Percentiles rank a stretch among this genome's conserved stretches.
phyloP scores from a whole-genome alignment of 2,113 vertebrate genomes.

The Erythrocebus patas region DNA sequence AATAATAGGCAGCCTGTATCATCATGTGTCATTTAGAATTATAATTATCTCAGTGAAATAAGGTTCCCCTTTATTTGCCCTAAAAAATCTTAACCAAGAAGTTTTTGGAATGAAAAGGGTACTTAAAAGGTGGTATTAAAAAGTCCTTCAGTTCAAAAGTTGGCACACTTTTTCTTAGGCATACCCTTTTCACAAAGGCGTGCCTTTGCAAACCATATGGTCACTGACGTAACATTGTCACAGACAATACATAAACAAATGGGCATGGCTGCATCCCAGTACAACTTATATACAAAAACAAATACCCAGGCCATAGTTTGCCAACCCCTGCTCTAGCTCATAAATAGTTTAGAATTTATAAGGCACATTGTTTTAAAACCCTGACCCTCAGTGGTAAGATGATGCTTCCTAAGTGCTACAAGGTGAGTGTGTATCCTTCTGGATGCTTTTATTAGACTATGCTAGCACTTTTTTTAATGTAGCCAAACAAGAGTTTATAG shows the following conservation, averaged over 20 bases:
- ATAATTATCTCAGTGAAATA: neutral
- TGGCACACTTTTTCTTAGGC: neutral
- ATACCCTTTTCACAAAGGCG: neutral
- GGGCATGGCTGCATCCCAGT: neutral
- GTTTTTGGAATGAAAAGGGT: neutral
- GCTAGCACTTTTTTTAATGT: neutral
- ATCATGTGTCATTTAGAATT: slow-evolving; percentile 1
- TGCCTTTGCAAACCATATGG: neutral
- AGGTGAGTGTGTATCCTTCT: neutral
- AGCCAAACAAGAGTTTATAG: neutral
- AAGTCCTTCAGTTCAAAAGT: neutral
- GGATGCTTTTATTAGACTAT: neutral
- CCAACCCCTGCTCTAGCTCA: neutral
- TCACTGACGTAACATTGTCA: neutral
- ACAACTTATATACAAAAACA: neutral
- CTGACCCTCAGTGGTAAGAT: neutral
- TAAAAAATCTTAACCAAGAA: neutral
- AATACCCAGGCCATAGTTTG: neutral
- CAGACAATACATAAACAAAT: neutral
- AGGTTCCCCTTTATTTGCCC: neutral
- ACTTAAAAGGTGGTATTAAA: neutral
- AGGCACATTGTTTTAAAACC: neutral
- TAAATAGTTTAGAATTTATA: neutral
- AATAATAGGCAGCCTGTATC: neutral
- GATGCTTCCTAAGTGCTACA: neutral